Base-by-base conservation (phyloP, 1,140 invertebrate species). In the Nylanderia fulva region DNA sequence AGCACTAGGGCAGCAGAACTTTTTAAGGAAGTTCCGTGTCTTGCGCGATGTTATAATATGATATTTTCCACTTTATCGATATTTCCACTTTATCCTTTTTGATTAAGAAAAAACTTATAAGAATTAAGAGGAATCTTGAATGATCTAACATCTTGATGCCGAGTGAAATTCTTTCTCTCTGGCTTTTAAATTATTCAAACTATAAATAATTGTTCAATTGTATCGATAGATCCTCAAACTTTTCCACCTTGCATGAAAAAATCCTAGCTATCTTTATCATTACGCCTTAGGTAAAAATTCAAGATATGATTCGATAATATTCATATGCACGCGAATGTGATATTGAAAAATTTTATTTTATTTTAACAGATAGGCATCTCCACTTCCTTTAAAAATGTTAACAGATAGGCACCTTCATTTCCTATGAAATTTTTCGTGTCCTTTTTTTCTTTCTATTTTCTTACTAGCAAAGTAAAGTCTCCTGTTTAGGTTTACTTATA, bases 1-100 rank as follows among this genome's bases (percentile, higher is more conserved):
- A 79, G 76, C 45, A 79, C 29, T 56, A 54, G 45, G 45, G 76
- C 61, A 79, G 63, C 76, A 79, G 76, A 68, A 79, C 36, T 64
- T 29, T 21, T 48, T 15, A 15, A 15, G 21, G 8, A 29, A 79
- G 33, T 68, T 79, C 6, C 21, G 9, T 9, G 52, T 68, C 15
- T 68, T 68, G 58, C 15, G 58, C 15, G 45, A n/a, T 13, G 45
- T 77, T 24, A 29, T 29, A 76, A 61, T 79, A 7, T 9, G 9
- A 36, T 66, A 7, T 68, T n/a, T 52, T 54, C 21, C 42, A 45
- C n/a, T 64, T 7, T 45, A 21, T 63, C 13, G 21, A n/a, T n/a
- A n/a, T n/a, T 52, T 54, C 21, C 42, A 45, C n/a, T 64, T 7
- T 45, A 21, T 63, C 13, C 15, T n/a, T n/a, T 79, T 39, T n/a